Evolutionary conservation across 2,113 vertebrate species (phyloP).

Genomic region (Leiothrix lutea): DNA sequence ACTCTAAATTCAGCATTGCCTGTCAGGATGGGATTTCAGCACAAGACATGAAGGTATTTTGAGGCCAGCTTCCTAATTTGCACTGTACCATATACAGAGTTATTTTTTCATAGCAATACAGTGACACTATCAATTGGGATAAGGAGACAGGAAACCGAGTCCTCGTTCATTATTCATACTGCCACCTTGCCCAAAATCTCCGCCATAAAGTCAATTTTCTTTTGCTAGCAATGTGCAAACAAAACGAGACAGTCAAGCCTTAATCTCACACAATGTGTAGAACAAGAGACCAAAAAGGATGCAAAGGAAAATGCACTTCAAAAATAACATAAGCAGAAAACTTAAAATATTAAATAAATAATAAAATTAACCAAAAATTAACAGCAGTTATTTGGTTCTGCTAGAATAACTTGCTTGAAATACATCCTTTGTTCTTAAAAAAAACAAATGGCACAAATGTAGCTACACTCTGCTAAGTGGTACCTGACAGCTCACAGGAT

Average conservation of each 20-base stretch:
- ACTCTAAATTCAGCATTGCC: conserved; percentile 35
- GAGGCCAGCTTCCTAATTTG: background rate
- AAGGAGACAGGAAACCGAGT: background rate
- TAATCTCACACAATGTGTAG: background rate
- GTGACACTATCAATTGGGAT: background rate
- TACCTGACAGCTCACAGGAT: background rate
- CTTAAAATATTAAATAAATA: background rate
- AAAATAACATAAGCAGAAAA: background rate
- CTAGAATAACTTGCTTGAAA: background rate
- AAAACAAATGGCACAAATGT: background rate
- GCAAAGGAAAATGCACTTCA: background rate
- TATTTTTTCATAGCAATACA: background rate
- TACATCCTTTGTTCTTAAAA: background rate
- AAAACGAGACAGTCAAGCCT: background rate
- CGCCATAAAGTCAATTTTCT: background rate
- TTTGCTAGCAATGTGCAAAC: background rate
- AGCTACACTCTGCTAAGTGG: background rate
- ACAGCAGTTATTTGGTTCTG: background rate
- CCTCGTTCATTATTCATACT: background rate
- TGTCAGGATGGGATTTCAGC: conserved; percentile 49
- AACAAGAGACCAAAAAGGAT: background rate
- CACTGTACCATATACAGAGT: background rate
- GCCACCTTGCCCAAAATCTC: background rate
- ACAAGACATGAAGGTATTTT: background rate
- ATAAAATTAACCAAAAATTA: background rate